Evolutionary conservation across 2,888 invertebrate species (phyloP), one percentile per base, ranked within the genome.

Genomic region (Standfussiana lucernea): DNA sequence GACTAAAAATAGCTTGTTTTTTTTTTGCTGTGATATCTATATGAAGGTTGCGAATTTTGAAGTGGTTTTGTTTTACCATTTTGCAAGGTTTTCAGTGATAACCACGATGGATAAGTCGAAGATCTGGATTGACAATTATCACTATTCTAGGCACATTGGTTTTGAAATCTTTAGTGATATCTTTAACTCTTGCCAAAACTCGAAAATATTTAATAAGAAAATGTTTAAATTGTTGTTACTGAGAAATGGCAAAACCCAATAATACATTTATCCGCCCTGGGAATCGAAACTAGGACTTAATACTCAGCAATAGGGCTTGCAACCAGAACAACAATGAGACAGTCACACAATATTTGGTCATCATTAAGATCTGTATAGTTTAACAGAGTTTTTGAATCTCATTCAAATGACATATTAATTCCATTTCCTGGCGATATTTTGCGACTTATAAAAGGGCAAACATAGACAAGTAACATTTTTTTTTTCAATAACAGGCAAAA

Each of bases 1-100:
- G 47, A 47, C n/a, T 40, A 42, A 42, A 68, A 82, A 68, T 76
- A 47, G n/a, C 50, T 53, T 40, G 50, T 6, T 3, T 24, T 42
- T 24, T 53, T 71, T 56, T 37, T 6, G 59, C 3, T 28, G 32
- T 50, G 18, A 42, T 28, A 18, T 62, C 5, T 42, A 40, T 42
- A 32, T 7, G 13, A 28, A 28, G 50, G 50, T 24, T 50, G 21
- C 21, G 1, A 50, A 11, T 7, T 45, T 8, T 50, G 53, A 10
- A 53, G 53, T n/a, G 11, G 53, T 47, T 6, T 42, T 42, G n/a
- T n/a, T 11, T 28, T 7, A 21, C n/a, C 0, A 40, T 28, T n/a
- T 28, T 24, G 0, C 10, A 10, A 18, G 10, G 10, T 42, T 42
- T 18, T 45, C 45, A 45, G 45, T 45, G 45, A 45, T 18, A 18